Evolutionary conservation across 1,140 invertebrate species (phyloP), one percentile per base, ranked within the genome.

Genomic region (Orius insidiosus): DNA sequence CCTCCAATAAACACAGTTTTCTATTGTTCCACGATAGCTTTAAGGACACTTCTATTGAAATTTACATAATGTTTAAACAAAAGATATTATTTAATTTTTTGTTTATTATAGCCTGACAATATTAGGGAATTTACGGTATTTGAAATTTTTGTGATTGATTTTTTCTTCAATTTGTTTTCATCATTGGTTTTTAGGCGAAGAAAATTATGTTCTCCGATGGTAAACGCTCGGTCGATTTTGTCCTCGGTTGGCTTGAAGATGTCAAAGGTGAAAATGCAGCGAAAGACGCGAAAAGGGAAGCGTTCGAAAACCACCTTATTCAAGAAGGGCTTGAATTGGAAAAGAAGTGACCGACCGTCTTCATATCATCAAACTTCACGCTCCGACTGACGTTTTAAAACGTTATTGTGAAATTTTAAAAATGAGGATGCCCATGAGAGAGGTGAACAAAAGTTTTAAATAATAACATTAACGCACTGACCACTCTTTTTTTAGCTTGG

Each of bases 331-430:
- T 83, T 19, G 66, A 80, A 50, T 57, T 80, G 13, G 78, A 80
- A 58, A 71, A 35, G 76, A 76, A 50, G 62, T 66, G 13, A 65
- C 68, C 14, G 61, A 69, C 5, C 10, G 11, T 16, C 55, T 80
- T 49, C 64, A 72, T 59, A 82, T 84, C 60, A 65, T 82, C 54
- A 83, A 82, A 71, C 76, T 96, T 49, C 86, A 94, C 64, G 84
- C 85, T 3, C 85, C 93, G 0, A 68, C 75, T 56, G 71, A 81
- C 58, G 85, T 97, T 3, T 62, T 97, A 37, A 72, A 76, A 52
- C 74, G 85, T 54, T 95, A 96, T 66, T 80, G 86, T 44, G 93
- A 97, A 67, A 80, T 96, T 55, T 70, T 95, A 54, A 93, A 92
- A 61, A 69, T 97, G 19, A 75, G 89, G 62, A 84, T 96, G 81